Base-by-base conservation (phyloP, 2,113 vertebrate species). In the Carollia perspicillata region DNA sequence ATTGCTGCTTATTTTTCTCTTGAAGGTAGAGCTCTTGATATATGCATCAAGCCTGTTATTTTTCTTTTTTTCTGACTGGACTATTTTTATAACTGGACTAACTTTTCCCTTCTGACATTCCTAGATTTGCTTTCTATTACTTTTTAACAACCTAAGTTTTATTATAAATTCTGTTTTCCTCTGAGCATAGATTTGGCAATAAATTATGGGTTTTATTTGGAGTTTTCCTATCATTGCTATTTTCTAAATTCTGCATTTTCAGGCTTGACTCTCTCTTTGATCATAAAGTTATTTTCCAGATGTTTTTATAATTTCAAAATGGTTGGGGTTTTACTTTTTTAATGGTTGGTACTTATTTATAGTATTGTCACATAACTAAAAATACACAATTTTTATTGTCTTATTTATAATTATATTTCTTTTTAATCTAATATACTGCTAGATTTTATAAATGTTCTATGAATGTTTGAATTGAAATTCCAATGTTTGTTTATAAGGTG, bases 161-260 rank as follows among this genome's bases (percentile, higher is more conserved):
- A 71, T 92, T 75, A 60, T 91, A 85, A 81, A 85, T 53, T 84
- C 22, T 49, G 37, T 44, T 89, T 80, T 58, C 16, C 49, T 75
- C 71, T 93, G 77, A 88, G 71, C 49, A 16, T n/a, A 93, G 5
- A 26, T 86, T 86, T 78, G 80, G 65, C 68, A 58, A 5, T 65
- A 85, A 81, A 44, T 80, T 63, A 28, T 74, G 7, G 16, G 35
- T 90, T 95, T 88, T 90, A 92, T 91, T 74, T 91, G 83, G 55
- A 91, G 49, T 28, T 58, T 91, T 92, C 55, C 65, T 20, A 37
- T 75, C 69, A 74, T 91, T 33, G 4, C 49, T 71, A 89, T 89
- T 95, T 94, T 75, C 44, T 65, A 81, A 80, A 49, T 75, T 84
- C 63, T 79, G 23, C 63, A 72, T 22, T 87, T 40, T 90, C 20